Conservation (phyloP, 2,888 invertebrate species). For the Calameuta idolon region DNA sequence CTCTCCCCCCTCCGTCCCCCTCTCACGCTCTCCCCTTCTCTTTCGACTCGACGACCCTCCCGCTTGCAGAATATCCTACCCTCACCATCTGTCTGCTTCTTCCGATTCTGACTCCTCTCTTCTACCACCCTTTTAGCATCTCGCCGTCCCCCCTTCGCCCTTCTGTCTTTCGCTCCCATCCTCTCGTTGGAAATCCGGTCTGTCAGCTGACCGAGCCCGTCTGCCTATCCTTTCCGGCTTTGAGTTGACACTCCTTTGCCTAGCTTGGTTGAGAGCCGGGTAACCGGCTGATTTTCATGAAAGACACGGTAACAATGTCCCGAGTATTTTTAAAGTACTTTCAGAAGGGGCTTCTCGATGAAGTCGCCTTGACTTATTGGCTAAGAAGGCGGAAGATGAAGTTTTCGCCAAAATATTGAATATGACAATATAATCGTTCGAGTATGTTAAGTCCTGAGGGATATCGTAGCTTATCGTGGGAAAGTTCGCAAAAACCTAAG, state of each 20-base stretch:
- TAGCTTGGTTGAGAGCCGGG: background rate
- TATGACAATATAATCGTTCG: too few species aligned
- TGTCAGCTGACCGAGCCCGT: conserved; percentile 25
- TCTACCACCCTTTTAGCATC: background rate
- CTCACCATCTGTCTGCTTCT: too few species aligned
- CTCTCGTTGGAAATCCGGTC: conserved; percentile 15
- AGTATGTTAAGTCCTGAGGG: too few species aligned
- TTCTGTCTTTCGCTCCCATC: background rate
- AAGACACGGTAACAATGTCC: conserved; percentile 5
- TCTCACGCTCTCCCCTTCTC: background rate
- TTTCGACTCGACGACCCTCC: background rate
- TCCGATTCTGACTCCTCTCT: background rate
- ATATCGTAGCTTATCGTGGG: too few species aligned
- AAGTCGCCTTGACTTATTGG: too few species aligned
- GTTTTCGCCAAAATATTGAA: too few species aligned
- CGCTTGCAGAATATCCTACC: too few species aligned
- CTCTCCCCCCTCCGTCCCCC: background rate
- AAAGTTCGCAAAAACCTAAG: too few species aligned
- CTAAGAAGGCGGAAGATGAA: too few species aligned
- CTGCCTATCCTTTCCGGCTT: background rate
- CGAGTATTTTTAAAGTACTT: background rate
- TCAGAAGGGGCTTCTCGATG: too few species aligned
- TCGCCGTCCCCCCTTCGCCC: background rate
- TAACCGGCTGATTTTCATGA: conserved; percentile 2
- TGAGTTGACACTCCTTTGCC: background rate